A percentile compares a stretch with the other conserved stretches of the same genome.
Conservation (phyloP, 92 coral and sea anemone genomes). For the Porites evermanni region DNA sequence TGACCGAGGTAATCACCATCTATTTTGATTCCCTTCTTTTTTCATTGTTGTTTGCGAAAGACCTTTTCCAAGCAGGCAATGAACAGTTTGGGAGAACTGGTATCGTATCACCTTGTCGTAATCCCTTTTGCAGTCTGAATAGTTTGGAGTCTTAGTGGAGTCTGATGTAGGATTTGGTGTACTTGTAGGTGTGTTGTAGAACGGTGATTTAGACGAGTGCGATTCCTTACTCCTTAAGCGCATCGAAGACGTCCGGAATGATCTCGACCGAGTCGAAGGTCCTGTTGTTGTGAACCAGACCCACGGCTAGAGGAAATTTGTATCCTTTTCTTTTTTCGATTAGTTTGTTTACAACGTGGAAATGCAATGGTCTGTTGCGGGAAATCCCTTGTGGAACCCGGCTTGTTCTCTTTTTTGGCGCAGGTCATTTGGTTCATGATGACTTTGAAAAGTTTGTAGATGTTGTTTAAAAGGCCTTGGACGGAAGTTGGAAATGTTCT, state of each 20-base stretch:
- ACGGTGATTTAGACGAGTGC: neutral
- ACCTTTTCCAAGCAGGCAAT: neutral
- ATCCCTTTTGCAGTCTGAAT: neutral
- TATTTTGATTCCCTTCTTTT: neutral
- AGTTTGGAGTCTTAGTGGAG: neutral
- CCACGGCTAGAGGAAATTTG: neutral
- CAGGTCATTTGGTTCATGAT: neutral
- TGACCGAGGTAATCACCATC: neutral
- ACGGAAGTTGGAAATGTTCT: neutral
- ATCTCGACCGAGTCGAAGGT: constrained; percentile 4
- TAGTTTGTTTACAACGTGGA: too few relatives aligned
- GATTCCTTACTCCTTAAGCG: constrained; percentile 4
- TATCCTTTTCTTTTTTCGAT: too few relatives aligned
- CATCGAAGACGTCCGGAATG: neutral
- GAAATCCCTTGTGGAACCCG: neutral
- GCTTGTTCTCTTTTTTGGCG: neutral
- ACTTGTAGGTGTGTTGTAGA: neutral
- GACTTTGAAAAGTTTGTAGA: neutral
- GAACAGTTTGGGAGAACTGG: constrained; percentile 8
- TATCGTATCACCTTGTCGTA: neutral
- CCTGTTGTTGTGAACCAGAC: neutral
- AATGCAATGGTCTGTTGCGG: too few relatives aligned
- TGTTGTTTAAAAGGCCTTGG: neutral
- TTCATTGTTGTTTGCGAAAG: neutral
- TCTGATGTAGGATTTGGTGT: constrained; percentile 7